Evolutionary conservation across 2,797 vertebrate genomes (phyloP), one percentile per base, ranked within the genome.

Genomic region (Podarcis lilfordi): DNA sequence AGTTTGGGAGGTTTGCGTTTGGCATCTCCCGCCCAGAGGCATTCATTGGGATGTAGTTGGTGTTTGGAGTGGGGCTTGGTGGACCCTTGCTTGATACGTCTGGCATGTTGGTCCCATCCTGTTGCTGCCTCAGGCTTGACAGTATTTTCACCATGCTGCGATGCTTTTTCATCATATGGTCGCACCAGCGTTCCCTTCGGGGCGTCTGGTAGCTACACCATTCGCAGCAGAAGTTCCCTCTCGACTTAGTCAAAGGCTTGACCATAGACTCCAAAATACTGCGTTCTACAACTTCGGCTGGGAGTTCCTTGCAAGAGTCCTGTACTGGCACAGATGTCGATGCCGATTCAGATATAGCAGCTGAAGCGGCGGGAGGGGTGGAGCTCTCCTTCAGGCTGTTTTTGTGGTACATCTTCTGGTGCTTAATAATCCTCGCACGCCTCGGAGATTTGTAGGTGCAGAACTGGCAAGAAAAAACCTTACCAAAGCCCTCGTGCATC

Each of bases 161-260:
- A 93, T 99, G 99, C 88, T 99, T 99, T 95, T 99, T 98, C 97
- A 98, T 98, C 97, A 99, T 98, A 91, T 99, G 98, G 95, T 98
- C 97, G 91, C 98, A 99, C 98, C 99, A 99, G 92, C 97, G 97
- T 86, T 98, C 98, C 92, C 98, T 97, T 95, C 98, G 97, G 92
- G 98, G 97, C 17, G 98, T 99, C 97, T 99, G 98, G 95, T 98
- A 99, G 88, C 98, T 98, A 93, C 99, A 99, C 99, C 99, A 99
- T 93, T 99, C 98, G 69, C 99, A 99, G 92, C 98, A 98, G 89
- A 99, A 99, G 82, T 98, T 98, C 88, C 98, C 98, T 91, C 97
- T 98, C 50, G 94, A 96, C 89, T 97, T 96, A 72, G 98, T 96
- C 74, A 97, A 91, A 1, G 95, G 96, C 83, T 96, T 97, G 88